Evolutionary conservation across 2,888 invertebrate species (phyloP).

Genomic region (Bruchidius siliquastri): DNA sequence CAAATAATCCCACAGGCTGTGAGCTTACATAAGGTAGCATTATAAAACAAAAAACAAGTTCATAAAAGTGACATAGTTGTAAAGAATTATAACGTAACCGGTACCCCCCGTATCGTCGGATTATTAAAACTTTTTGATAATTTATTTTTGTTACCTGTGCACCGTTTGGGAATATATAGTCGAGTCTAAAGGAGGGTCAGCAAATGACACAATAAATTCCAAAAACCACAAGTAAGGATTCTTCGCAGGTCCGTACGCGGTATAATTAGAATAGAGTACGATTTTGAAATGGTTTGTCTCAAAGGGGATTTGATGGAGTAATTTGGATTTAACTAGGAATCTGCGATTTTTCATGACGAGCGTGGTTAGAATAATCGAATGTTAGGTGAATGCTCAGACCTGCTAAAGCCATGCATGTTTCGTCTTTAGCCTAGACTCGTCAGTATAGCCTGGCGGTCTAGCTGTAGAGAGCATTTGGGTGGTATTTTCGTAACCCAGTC

Average conservation of each 20-base stretch:
- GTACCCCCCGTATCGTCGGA: not conserved
- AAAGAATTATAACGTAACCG: not conserved
- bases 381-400: too few relatives aligned
- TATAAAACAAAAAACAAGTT: not conserved
- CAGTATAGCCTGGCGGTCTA: too few relatives aligned
- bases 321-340: too few relatives aligned
- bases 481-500: too few relatives aligned
- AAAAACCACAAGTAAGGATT: constrained; percentile 26
- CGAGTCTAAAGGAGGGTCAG: constrained; percentile 25
- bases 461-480: too few relatives aligned
- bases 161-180: constrained; percentile 23
- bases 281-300: too few relatives aligned
- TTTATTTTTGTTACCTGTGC: constrained; percentile 20
- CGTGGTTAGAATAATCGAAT: too few relatives aligned
- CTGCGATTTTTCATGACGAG: too few relatives aligned
- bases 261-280: too few relatives aligned
- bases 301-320: too few relatives aligned
- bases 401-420: too few relatives aligned
- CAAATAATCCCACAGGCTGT: not conserved
- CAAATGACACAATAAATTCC: constrained; percentile 34
- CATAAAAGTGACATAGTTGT: not conserved
- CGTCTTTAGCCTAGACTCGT: too few relatives aligned
- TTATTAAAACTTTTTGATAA: not conserved
- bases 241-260: constrained; percentile 10
- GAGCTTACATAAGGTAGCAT: not conserved